Evolutionary conservation across 2,888 invertebrate genomes (phyloP).

Genomic region (Bursaphelenchus okinawaensis): DNA sequence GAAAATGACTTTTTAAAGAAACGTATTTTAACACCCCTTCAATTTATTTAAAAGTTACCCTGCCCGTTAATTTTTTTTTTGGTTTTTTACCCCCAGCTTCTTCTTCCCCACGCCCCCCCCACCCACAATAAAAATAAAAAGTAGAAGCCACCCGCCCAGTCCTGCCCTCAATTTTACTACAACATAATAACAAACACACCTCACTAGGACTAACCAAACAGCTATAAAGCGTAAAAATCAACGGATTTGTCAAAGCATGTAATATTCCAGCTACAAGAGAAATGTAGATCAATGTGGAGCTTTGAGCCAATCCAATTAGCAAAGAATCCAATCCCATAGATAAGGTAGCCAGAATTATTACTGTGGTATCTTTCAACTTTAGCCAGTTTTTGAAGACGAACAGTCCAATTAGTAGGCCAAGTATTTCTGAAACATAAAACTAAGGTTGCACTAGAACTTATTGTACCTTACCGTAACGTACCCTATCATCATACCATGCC

Average conservation of each 20-base stretch:
- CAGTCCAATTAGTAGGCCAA: constrained; percentile 46
- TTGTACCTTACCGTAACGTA: too few species aligned
- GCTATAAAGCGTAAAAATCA: constrained; percentile 48
- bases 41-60: too few species aligned
- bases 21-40: too few species aligned
- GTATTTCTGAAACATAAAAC: constrained; percentile 50
- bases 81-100: not conserved
- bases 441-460: too few species aligned
- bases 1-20: constrained; percentile 19
- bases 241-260: constrained; percentile 50
- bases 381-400: constrained; percentile 40
- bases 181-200: too few species aligned
- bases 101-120: too few species aligned
- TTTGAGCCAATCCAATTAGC: constrained; percentile 41
- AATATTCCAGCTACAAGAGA: constrained; percentile 43
- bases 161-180: not conserved
- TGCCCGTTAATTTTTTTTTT: too few species aligned
- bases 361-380: constrained; percentile 41
- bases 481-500: too few species aligned
- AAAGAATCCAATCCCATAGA: constrained; percentile 38
- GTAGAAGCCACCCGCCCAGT: too few species aligned
- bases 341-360: constrained; percentile 41
- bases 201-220: constrained; percentile 46
- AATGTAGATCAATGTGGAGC: constrained; percentile 45
- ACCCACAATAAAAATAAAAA: too few species aligned